Percentiles rank a stretch among this genome's conserved stretches.
phyloP scores from a whole-genome alignment of 2,797 vertebrate genomes.

The Pangasius mekongensis region DNA sequence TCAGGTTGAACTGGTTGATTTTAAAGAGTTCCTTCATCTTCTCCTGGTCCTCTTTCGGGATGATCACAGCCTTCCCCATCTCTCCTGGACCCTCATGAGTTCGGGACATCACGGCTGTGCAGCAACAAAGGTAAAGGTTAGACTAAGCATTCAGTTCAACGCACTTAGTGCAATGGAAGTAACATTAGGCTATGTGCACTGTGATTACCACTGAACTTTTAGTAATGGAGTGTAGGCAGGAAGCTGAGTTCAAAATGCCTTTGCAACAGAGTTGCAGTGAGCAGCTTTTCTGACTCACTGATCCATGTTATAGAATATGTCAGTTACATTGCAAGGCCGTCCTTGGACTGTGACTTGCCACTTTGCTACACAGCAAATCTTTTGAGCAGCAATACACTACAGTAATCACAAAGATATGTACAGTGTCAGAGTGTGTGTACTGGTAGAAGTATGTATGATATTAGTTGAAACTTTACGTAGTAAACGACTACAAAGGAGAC shows the following conservation, averaged over 20 bases:
- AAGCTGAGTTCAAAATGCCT: background rate
- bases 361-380: background rate
- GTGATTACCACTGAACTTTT: background rate
- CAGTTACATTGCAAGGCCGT: conserved; percentile 3
- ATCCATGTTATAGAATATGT: conserved; percentile 50
- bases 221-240: background rate
- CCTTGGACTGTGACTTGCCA: conserved; percentile 31
- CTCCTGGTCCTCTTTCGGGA: conserved; percentile 92
- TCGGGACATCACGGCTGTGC: conserved; percentile 93
- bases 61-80: conserved; percentile 94
- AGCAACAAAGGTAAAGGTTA: conserved; percentile 12
- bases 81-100: conserved; percentile 92
- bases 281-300: conserved; percentile 44
- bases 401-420: background rate
- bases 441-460: background rate
- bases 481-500: background rate
- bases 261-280: conserved; percentile 1
- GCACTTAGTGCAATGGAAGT: background rate
- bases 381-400: background rate
- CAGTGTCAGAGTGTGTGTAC: background rate
- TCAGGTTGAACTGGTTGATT: conserved; percentile 98
- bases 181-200: background rate
- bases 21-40: conserved; percentile 99
- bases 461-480: background rate
- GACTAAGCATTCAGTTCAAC: background rate